phyloP scores from a whole-genome alignment of 2,888 invertebrate genomes.

The Hydrotaea diabolus region DNA sequence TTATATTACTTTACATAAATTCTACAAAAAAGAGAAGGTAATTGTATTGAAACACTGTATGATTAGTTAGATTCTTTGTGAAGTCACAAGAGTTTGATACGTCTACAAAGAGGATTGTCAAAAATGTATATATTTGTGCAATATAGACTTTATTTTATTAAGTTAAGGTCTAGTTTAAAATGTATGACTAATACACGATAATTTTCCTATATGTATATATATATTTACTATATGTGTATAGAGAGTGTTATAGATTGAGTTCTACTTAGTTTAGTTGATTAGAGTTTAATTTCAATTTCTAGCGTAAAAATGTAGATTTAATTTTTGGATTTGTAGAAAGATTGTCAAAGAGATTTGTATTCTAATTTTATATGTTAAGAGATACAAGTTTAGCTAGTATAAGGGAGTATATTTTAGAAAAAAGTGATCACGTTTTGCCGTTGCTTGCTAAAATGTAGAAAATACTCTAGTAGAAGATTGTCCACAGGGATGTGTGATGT shows the following conservation, averaged over 20 bases:
- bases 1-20: constrained; percentile 18
- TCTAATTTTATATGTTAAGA: neutral
- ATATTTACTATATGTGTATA: constrained; percentile 18
- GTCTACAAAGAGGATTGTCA: constrained; percentile 11
- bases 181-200: constrained; percentile 34
- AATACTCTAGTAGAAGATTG: too few species aligned
- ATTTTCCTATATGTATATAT: constrained; percentile 22
- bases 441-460: constrained; percentile 9
- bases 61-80: neutral
- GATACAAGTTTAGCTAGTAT: neutral
- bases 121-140: constrained; percentile 25
- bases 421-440: constrained; percentile 26
- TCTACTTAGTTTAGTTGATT: too few species aligned
- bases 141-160: constrained; percentile 45
- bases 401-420: constrained; percentile 33
- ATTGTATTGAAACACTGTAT: constrained; percentile 25
- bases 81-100: neutral
- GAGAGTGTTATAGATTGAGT: neutral
- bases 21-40: constrained; percentile 41
- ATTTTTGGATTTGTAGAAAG: constrained; percentile 45
- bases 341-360: constrained; percentile 56
- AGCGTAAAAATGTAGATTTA: neutral
- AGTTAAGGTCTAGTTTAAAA: constrained; percentile 16
- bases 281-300: neutral
- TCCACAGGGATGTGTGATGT: constrained; percentile 41